Percentiles rank a stretch among this genome's conserved stretches.
Evolutionary conservation across 2,888 invertebrate genomes (phyloP).

Genomic region (Entomobrya multifasciata): DNA sequence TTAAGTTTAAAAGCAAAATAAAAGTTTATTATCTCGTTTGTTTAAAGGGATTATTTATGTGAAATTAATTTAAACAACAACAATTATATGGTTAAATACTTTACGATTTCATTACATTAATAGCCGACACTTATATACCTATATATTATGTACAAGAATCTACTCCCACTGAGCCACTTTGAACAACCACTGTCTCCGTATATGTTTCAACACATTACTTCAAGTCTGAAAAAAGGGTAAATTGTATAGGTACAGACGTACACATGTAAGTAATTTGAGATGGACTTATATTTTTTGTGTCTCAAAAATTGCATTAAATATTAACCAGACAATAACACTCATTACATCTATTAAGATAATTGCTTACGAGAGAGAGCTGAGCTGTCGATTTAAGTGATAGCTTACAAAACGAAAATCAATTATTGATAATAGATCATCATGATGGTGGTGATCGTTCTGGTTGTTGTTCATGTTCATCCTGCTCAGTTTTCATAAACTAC

Average conservation of each 20-base stretch:
- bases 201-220: background rate
- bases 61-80: background rate
- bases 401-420: slow-evolving; percentile 18
- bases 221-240: background rate
- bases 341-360: slow-evolving; percentile 23
- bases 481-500: background rate
- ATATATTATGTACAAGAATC: background rate
- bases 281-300: background rate
- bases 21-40: background rate
- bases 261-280: background rate
- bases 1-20: background rate
- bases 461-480: background rate
- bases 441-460: background rate
- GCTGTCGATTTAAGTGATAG: background rate
- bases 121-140: slow-evolving; percentile 9
- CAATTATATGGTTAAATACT: background rate
- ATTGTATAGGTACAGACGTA: slow-evolving; percentile 27
- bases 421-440: slow-evolving; percentile 11
- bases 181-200: background rate
- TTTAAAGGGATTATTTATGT: too few relatives aligned
- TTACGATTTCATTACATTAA: slow-evolving; percentile 19
- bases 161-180: too few relatives aligned
- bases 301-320: slow-evolving; percentile 4
- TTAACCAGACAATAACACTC: slow-evolving; percentile 10
- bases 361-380: background rate